A percentile compares a stretch with the other conserved stretches of the same genome.
Evolutionary conservation across 2,888 invertebrate genomes (phyloP).

Genomic region (Deroplatys truncata): DNA sequence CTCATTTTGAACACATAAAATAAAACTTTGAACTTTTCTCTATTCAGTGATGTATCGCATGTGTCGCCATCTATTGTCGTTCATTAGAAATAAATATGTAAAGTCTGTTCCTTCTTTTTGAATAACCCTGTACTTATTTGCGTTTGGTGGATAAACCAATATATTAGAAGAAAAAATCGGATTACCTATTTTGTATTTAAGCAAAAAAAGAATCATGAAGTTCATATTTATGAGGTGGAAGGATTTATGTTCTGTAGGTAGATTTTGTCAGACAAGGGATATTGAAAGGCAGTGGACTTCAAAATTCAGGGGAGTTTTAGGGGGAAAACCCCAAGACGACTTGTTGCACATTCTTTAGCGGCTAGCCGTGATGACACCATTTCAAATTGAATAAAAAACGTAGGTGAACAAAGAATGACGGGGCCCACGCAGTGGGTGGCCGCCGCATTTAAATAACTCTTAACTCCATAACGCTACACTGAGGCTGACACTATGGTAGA

Average conservation of each 20-base stretch:
- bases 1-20: too few species aligned
- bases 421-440: constrained; percentile 13
- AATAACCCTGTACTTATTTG: too few species aligned
- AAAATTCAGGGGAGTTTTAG: not conserved
- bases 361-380: not conserved
- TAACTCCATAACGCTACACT: constrained; percentile 17
- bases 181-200: too few species aligned
- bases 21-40: too few species aligned
- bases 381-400: not conserved
- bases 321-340: not conserved
- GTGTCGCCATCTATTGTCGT: too few species aligned
- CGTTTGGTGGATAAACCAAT: too few species aligned
- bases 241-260: not conserved
- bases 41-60: too few species aligned
- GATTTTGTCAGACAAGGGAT: not conserved
- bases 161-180: too few species aligned
- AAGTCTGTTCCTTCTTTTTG: too few species aligned
- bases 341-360: not conserved
- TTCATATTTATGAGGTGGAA: not conserved
- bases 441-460: constrained; percentile 18
- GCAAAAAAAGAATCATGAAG: too few species aligned
- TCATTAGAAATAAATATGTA: too few species aligned
- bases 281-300: not conserved
- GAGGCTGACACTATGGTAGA: not conserved
- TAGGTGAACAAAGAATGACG: not conserved